Conservation (phyloP, 2,113 vertebrate genomes). For the Hippolais icterina region DNA sequence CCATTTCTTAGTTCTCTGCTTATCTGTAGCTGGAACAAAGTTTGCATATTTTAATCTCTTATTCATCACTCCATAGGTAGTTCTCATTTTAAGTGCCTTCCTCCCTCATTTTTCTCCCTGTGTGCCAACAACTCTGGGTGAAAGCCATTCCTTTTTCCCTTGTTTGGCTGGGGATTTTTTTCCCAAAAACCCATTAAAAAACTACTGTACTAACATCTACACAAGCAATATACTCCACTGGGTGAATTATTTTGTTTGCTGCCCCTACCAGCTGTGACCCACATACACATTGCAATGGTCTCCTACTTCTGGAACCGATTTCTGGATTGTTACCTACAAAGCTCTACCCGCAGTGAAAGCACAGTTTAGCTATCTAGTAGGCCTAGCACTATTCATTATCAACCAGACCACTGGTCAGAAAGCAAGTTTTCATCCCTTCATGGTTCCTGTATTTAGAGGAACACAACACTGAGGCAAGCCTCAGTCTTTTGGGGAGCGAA, state of each 20-base stretch:
- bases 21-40: background rate
- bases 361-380: background rate
- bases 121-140: background rate
- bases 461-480: background rate
- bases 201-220: background rate
- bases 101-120: background rate
- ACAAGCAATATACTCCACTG: accelerated
- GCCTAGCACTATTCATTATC: background rate
- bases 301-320: background rate
- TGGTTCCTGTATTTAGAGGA: background rate
- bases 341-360: background rate
- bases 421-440: background rate
- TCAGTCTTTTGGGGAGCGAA: background rate
- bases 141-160: background rate
- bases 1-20: background rate
- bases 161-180: no score
- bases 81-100: background rate
- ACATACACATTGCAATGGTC: background rate
- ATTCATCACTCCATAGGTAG: background rate
- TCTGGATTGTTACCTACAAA: background rate
- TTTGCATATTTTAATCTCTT: background rate
- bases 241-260: background rate
- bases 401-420: background rate
- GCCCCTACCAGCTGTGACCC: background rate
- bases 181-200: background rate